Base-by-base conservation (phyloP, 2,797 vertebrate genomes). In the Pangasius mekongensis region DNA sequence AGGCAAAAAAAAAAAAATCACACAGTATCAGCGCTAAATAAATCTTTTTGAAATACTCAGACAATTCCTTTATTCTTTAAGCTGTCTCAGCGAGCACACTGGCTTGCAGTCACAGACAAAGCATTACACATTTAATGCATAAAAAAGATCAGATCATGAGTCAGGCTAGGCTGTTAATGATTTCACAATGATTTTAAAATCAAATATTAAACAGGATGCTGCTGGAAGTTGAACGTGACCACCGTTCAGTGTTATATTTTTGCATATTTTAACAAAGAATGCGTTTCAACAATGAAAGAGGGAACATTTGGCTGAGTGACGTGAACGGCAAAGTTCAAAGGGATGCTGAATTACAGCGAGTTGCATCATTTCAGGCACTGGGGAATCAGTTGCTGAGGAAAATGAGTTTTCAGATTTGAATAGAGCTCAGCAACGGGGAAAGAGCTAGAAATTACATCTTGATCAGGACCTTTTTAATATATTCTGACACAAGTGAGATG, bases 241-340 rank as follows among this genome's bases (percentile, higher is more conserved):
- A 47, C 74, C 9, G 76, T 54, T 85, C 27, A 10, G 52, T 6
- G 43, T 85, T 73, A 52, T 89, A 85, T 87, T 84, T 89, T 85
- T 84, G 89, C 67, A 73, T 89, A 77, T 84, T 81, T 71, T 49
- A 85, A 89, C 83, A 85, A 87, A 90, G 88, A 88, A 78, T 58
- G 82, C 69, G 89, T 90, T 91, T 88, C 88, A 96, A 95, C 92
- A 94, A 94, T 91, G 93, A 90, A 94, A 90, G 92, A 62, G 91
- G 86, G 92, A 92, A 91, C 93, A 93, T 95, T 94, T 94, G 94
- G 92, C 91, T 92, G 94, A 93, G 93, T 91, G 92, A 93, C 95
- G 95, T 95, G 92, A 96, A 95, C 96, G 94, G 91, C 90, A 56
- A 84, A 93, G 95, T 96, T 97, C 95, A 96, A 96, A 97, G 94